Percentiles rank a stretch among this genome's conserved stretches.
phyloP scores from a whole-genome alignment of 2,113 vertebrate genomes.

The Noctilio leporinus region DNA sequence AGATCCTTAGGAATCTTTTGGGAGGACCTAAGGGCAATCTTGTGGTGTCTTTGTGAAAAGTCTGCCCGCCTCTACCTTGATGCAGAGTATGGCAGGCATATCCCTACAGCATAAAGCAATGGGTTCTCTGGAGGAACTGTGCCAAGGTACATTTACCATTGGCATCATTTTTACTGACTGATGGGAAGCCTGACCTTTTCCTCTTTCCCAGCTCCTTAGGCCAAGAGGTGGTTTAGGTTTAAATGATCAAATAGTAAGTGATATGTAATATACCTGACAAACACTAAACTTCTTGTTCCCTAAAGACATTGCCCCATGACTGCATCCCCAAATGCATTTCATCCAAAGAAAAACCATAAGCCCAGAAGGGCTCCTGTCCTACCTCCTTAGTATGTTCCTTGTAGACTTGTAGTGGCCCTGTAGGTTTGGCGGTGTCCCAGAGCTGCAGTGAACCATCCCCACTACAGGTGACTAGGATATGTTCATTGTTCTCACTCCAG shows the following conservation, averaged over 20 bases:
- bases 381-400: conserved; percentile 95
- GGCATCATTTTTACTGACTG: background rate
- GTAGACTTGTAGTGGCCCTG: conserved; percentile 86
- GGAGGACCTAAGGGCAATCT: background rate
- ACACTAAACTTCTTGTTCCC: background rate
- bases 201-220: background rate
- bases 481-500: conserved; percentile 95
- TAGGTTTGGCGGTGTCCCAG: conserved; percentile 90
- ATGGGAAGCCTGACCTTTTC: conserved; percentile 53
- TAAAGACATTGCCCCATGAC: background rate
- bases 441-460: conserved; percentile 95
- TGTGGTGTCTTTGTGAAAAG: background rate
- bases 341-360: conserved; percentile 43
- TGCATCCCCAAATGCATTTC: background rate
- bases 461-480: conserved; percentile 88
- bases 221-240: conserved; percentile 3
- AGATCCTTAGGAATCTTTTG: background rate
- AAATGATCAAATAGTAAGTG: conserved; percentile 25
- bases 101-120: background rate
- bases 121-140: background rate
- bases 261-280: background rate
- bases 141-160: background rate
- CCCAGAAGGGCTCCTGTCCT: conserved; percentile 59
- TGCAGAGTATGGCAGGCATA: background rate
- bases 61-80: background rate